Conservation (phyloP, 2,113 vertebrate genomes). For the Triplophysa tibetana region DNA sequence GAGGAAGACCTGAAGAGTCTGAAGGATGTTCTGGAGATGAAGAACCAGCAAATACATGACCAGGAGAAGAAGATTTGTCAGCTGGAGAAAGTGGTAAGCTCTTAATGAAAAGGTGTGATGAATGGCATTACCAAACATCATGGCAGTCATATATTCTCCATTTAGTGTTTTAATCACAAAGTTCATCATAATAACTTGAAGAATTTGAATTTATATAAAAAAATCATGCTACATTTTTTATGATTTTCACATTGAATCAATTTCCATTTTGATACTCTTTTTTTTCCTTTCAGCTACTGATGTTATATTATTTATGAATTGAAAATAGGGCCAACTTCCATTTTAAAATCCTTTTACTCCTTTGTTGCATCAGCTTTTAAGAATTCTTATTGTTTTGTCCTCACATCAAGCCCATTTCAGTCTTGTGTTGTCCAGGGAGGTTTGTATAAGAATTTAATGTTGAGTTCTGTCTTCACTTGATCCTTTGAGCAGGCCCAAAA, state of each 20-base stretch:
- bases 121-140: not conserved
- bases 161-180: not conserved
- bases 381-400: not conserved
- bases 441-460: slow-evolving; percentile 63
- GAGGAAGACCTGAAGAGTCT: slow-evolving; percentile 93
- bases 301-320: slow-evolving; percentile 19
- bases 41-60: slow-evolving; percentile 94
- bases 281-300: not conserved
- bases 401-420: not conserved
- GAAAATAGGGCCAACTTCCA: not conserved
- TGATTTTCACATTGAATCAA: not conserved
- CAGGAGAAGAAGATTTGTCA: slow-evolving; percentile 94
- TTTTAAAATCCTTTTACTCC: slow-evolving; percentile 13
- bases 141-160: not conserved
- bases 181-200: too few species aligned
- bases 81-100: slow-evolving; percentile 90
- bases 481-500: slow-evolving; percentile 85
- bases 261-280: slow-evolving; percentile 4
- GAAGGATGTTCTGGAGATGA: slow-evolving; percentile 94
- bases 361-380: not conserved
- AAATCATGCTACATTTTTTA: not conserved
- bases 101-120: slow-evolving; percentile 50
- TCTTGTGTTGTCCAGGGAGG: not conserved
- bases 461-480: slow-evolving; percentile 48
- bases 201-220: too few species aligned